Evolutionary conservation across 2,888 invertebrate genomes (phyloP), one percentile per base, ranked within the genome.

Genomic region (Chymomyza procnemis): DNA sequence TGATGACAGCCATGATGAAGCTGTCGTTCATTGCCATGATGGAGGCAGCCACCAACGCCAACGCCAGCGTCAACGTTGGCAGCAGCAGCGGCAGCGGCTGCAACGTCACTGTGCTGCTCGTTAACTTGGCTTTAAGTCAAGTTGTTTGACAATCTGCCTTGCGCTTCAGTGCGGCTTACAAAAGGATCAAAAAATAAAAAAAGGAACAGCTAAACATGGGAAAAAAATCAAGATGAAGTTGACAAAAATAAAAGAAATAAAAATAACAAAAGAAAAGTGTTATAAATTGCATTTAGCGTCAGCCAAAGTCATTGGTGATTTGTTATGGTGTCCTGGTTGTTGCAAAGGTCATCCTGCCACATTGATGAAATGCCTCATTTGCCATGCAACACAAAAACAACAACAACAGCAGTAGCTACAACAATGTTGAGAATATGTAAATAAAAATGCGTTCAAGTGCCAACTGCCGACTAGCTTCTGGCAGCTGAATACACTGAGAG

Each of bases 251-350:
- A 52, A n/a, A 52, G n/a, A 18, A 8, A 18, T 18, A 18, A 54
- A 54, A n/a, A 52, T 52, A n/a, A 18, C 16, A 18, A 52, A 19
- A 52, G 8, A 52, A 54, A 54, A 74, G 81, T 82, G 81, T 82
- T 82, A 85, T 82, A 82, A 82, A 82, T 85, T 82, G 81, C 81
- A 85, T 85, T 85, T 85, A 85, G 81, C 82, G 83, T 82, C 79
- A 80, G 70, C 70, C 67, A 64, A 78, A 82, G 81, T 80, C 81
- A 80, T 82, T 78, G 81, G 85, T 82, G 81, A 82, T 82, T 82
- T 82, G 81, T 85, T 85, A 84, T 77, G 65, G 80, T 80, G 75
- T 82, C 75, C 78, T 66, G 19, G 21, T 18, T 58, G 46, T 8
- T 46, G 46, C 22, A 78, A 69, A 79, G 79, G 78, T 77, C 80